Evolutionary conservation across 2,888 invertebrate genomes (phyloP), one percentile per base, ranked within the genome.

Genomic region (Pemphredon lugubris): DNA sequence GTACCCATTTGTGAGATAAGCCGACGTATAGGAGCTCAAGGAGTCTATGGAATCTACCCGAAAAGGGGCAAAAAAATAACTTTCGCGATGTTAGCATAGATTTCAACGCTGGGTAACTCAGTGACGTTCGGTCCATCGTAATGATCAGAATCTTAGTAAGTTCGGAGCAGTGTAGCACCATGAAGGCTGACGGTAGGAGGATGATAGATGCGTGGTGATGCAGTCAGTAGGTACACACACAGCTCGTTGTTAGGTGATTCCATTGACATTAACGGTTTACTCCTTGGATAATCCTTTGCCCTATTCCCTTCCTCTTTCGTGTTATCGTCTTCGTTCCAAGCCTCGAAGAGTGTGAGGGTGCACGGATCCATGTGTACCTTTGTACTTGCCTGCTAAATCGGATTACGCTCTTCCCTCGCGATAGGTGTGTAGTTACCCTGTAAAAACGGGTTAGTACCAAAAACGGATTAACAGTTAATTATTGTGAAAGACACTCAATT

Each of bases 381-480:
- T 76, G 50, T 59, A 54, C 61, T 60, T 65, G 39, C 60, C 60
- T 51, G 42, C 7, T 30, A 76, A 76, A 74, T 76, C 74, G 71
- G 71, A 76, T 76, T 76, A 76, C 54, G 70, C 50, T 50, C 61
- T 54, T 47, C 53, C 55, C 50, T 65, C 50, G 55, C 50, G 45
- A 48, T 50, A 57, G 40, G 44, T 48, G 65, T 51, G 42, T 42
- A 37, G n/a, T n/a, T n/a, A n/a, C n/a, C n/a, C n/a, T 16, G 75
- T 58, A 73, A 66, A 69, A 75, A 66, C 66, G 61, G 60, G 65
- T 66, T 75, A 69, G 73, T 66, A 63, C 61, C 59, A 47, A 50
- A 51, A 32, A 67, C 55, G 47, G 32, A n/a, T n/a, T 37, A 57
- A 68, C 69, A 45, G 50, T 14, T 51, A n/a, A n/a, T n/a, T n/a